A percentile compares a stretch with the other conserved stretches of the same genome.
Evolutionary conservation across 2,113 vertebrate species (phyloP).

Genomic region (Cranoglanis bouderius): DNA sequence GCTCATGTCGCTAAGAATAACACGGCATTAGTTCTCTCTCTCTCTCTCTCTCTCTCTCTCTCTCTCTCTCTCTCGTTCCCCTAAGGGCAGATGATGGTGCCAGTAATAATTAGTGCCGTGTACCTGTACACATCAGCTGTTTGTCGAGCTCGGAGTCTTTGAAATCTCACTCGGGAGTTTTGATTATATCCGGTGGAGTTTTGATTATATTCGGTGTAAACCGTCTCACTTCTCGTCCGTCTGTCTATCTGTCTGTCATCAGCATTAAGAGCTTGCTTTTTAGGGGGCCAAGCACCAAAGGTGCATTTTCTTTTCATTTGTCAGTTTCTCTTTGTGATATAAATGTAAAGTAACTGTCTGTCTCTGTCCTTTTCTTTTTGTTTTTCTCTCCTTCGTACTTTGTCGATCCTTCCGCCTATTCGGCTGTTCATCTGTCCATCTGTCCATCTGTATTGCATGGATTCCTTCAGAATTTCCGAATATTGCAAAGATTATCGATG

Average conservation of each 20-base stretch:
- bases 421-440: neutral
- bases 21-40: neutral
- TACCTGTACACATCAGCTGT: neutral
- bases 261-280: neutral
- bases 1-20: conserved; percentile 37
- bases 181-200: neutral
- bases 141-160: neutral
- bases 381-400: neutral
- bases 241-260: neutral
- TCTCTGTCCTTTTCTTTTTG: neutral
- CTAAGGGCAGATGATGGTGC: conserved; percentile 13
- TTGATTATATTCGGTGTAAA: too few species aligned
- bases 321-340: neutral
- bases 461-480: neutral
- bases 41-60: neutral
- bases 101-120: conserved; percentile 24
- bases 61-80: neutral
- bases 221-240: neutral
- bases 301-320: neutral
- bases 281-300: neutral
- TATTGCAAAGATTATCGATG: neutral
- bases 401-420: neutral
- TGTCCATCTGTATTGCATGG: neutral
- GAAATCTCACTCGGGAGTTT: neutral
- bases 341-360: neutral